A percentile compares a stretch with the other conserved stretches of the same genome.
These are phyloP conservation scores for Monodelphis domestica DNA, from an alignment of 2,797 vertebrate species.

Conservation along the genomic window DNA sequence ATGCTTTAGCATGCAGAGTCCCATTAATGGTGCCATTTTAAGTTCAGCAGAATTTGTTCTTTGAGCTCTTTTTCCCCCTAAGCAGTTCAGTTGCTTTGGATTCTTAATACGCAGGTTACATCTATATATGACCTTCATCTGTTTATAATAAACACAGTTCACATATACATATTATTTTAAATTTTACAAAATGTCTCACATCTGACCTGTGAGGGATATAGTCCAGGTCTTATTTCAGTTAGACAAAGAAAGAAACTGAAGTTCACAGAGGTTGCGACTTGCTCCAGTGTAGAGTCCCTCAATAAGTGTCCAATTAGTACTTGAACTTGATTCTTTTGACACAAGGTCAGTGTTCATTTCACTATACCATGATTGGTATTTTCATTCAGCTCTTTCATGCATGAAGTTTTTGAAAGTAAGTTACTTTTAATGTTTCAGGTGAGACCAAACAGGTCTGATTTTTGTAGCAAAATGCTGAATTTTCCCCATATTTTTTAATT, in stretches of 20 bases:
- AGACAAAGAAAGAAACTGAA: background rate
- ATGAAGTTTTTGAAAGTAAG: background rate
- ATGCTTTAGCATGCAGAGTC: background rate
- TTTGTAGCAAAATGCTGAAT: background rate
- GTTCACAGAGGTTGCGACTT: background rate
- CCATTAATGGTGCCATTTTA: background rate
- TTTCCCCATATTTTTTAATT: background rate
- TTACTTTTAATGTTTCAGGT: background rate
- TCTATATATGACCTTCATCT: background rate
- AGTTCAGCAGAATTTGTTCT: background rate
- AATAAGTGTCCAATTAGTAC: background rate
- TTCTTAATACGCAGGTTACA: background rate
- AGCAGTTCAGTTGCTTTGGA: background rate
- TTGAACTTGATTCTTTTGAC: background rate
- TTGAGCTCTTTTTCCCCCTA: background rate
- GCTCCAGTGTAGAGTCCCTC: background rate
- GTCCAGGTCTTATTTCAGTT: background rate
- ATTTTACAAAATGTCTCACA: background rate
- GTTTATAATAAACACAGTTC: background rate
- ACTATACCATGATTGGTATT: background rate
- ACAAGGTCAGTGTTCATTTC: background rate
- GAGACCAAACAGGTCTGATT: background rate
- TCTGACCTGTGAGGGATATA: background rate
- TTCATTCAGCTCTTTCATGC: background rate
- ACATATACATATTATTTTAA: background rate